Evolutionary conservation across 2,888 invertebrate genomes (phyloP), one percentile per base, ranked within the genome.

Genomic region (Diachrysia chrysitis): DNA sequence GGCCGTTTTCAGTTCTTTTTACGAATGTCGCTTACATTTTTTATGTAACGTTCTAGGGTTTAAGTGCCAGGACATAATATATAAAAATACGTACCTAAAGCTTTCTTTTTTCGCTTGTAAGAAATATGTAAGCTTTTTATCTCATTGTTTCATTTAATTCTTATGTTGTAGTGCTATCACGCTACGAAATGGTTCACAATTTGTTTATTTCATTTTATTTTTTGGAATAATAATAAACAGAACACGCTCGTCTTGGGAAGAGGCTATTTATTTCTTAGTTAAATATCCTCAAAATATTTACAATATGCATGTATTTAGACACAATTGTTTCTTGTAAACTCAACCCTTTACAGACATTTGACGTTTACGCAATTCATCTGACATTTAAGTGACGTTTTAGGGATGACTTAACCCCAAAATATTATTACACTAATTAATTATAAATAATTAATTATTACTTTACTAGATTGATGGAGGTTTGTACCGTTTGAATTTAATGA

Each of bases 1-100:
- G 14, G 42, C 51, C 55, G 37, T 71, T 76, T 64, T 61, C 62
- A 64, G 63, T 69, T 62, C 78, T 78, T 48, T 78, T 69, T 78
- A 64, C 51, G 69, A 78, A 69, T 68, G 63, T 60, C 74, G 69
- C 64, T 61, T 42, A 69, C 53, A 63, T 75, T 78, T 78, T 73
- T 58, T 56, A 58, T 61, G 35, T 35, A 62, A 35, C 17, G 17
- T 58, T 29, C 46, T 68, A 42, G 21, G 25, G 53, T 68, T 64
- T 46, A 78, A 68, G 69, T 64, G 63, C 58, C 55, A 53, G 59
- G 42, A 58, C 53, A 68, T 54, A 63, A 73, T 63, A 42, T 37
- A 55, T n/a, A n/a, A n/a, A n/a, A n/a, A n/a, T n/a, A 73, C 68
- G 32, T 73, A 67, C n/a, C n/a, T 61, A 9, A 19, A 35, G 29